Base-by-base conservation (phyloP, 1,140 invertebrate species). In the Drosophila grimshawi region DNA sequence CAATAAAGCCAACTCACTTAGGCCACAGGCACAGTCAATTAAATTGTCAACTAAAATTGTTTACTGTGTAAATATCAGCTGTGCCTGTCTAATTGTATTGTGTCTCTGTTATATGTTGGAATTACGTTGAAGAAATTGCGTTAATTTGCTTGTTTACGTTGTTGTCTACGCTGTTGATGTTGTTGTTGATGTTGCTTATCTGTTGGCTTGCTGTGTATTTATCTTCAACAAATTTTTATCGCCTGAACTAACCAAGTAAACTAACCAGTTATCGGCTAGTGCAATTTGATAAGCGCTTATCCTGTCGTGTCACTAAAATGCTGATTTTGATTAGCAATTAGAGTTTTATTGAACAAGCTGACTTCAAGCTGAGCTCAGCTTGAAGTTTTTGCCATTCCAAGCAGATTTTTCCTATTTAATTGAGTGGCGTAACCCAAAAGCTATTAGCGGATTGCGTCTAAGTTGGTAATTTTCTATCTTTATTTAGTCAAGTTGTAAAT, bases 251-350 rank as follows among this genome's bases (percentile, higher is more conserved):
- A 62, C 67, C 33, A 45, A 71, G 51, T 52, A 72, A 81, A 63
- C 76, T 11, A 89, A 90, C 86, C 86, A 71, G 81, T 89, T 89
- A 78, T 32, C 41, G 35, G 55, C 37, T 70, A 72, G 67, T 70
- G 70, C 60, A 69, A 79, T 66, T 80, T 88, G 82, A 86, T 86
- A 86, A 88, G 83, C 82, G 69, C 82, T 89, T 89, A 88, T 88
- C 82, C 81, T 88, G 83, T 89, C 85, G 85, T 76, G 55, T 89
- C 75, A 85, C 74, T 90, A 85, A 89, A 85, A 86, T 89, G 78
- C 69, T 71, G 78, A 63, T 86, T 88, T 88, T 89, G 86, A 90
- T 80, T 90, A 82, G 78, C 86, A 90, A 86, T 89, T 90, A 85
- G 73, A 68, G 71, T 81, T 88, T 80, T 83, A 86, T 80, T 88